Evolutionary conservation across 37 sponge, comb jelly and placozoan genomes (phyloP).

Genomic region (Mnemiopsis leidyi): DNA sequence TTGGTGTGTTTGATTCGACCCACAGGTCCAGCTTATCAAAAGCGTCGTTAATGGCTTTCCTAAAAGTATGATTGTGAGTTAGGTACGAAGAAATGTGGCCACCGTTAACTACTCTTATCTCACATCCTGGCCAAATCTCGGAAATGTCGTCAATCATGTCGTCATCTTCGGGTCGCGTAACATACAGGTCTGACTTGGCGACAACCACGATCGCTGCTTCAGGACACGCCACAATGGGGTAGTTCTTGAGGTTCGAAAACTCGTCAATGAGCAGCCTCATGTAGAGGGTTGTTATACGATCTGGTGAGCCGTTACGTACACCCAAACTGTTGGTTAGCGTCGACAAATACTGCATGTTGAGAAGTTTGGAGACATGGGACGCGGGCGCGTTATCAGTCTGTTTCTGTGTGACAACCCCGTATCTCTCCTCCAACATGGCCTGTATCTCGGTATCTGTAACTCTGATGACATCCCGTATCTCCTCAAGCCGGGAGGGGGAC

Average conservation of each 20-base stretch:
- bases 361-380: not conserved
- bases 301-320: not conserved
- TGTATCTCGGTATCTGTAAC: constrained; percentile 27
- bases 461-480: constrained; percentile 37
- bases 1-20: not conserved
- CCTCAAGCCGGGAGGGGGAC: not conserved
- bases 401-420: not conserved
- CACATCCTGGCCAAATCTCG: constrained; percentile 82
- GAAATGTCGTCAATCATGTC: constrained; percentile 90
- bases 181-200: constrained; percentile 35
- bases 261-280: constrained; percentile 58
- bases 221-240: constrained; percentile 12
- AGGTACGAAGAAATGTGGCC: constrained; percentile 74
- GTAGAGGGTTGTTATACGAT: constrained; percentile 17
- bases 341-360: not conserved
- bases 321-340: constrained; percentile 34
- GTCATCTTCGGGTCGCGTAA: constrained; percentile 22
- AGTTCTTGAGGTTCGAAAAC: constrained; percentile 58
- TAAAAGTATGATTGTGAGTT: constrained; percentile 42
- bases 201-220: constrained; percentile 51
- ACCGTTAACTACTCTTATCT: constrained; percentile 75
- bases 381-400: not conserved
- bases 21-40: constrained; percentile 37
- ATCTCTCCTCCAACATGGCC: constrained; percentile 34
- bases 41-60: constrained; percentile 59